Evolutionary conservation across 2,113 vertebrate species (phyloP), one percentile per base, ranked within the genome.

Genomic region (Anhinga rufa): DNA sequence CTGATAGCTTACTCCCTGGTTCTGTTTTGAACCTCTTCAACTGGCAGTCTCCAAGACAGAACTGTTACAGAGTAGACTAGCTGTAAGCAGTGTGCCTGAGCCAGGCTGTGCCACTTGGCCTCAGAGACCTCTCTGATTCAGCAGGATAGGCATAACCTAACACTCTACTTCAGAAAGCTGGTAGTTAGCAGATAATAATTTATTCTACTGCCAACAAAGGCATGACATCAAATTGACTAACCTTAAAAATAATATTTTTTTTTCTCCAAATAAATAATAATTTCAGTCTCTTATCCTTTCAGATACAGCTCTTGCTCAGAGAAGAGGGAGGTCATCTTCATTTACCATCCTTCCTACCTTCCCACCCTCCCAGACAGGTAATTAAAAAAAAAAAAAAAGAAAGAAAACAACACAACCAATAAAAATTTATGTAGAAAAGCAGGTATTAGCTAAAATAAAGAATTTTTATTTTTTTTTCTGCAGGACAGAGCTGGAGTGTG

Each of bases 321-420:
- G 96, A 83, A 91, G 90, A 86, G 91, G 88, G 49, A 97, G 97
- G 76, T 97, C 97, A 3, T 98, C 96, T 52, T 98, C 97, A 52
- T 98, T 98, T 93, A 97, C 81, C 25, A 55, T 95, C 24, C 52
- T 97, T 81, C 97, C 97, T 36, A 81, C 78, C 19, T 98, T 98
- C 24, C 98, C 97, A 52, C 96, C 95, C 17, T 94, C 91, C 9
- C 96, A 96, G 25, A 66, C 95, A 97, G 97, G 97, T 98, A 97
- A 98, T 57, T 70, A 21, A 82, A 94, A 92, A 49, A 55, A 51
- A 72, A 42, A 42, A 42, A 7, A 24, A 57, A 9, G 14, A 44
- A 44, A 44, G 42, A 40, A 69, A 38, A 9, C n/a, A 44, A 40
- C 7, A 34, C 48, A 42, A 1, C 4, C 14, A 66, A 7, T 42